phyloP scores from a whole-genome alignment of 1,140 invertebrate genomes.

The Ceratosolen solmsi region DNA sequence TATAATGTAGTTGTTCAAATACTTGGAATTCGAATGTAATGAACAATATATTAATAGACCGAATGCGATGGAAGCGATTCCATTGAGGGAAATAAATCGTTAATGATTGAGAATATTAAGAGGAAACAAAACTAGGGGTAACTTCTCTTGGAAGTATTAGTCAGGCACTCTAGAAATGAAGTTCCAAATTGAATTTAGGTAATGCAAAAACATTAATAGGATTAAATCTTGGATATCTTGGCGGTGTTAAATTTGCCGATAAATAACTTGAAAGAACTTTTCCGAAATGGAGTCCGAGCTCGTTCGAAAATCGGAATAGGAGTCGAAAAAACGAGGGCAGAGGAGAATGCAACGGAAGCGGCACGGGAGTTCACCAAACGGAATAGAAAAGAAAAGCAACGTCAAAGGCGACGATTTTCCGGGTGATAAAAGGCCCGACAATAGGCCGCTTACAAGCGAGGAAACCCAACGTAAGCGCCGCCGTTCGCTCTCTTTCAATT shows the following conservation, averaged over 20 bases:
- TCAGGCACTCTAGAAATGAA: neutral
- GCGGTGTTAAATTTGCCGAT: neutral
- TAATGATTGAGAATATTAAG: neutral
- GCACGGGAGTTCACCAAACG: neutral
- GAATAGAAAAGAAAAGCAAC: neutral
- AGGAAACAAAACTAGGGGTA: neutral
- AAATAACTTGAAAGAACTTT: constrained; percentile 17
- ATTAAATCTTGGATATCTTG: neutral
- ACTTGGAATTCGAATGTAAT: no score
- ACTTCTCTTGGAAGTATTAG: neutral
- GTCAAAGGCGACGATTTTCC: constrained; percentile 1
- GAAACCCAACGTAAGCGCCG: no score
- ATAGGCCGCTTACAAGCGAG: neutral
- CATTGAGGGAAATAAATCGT: neutral
- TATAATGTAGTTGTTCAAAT: no score
- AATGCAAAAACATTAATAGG: neutral
- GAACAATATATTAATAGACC: no score
- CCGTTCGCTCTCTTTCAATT: constrained; percentile 31
- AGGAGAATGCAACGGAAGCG: neutral
- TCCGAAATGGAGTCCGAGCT: neutral
- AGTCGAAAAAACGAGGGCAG: neutral
- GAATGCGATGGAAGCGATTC: no score
- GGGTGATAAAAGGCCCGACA: constrained; percentile 13
- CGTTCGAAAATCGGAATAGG: neutral
- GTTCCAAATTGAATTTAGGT: constrained; percentile 7